These are phyloP conservation scores for Barypeithes pellucidus DNA, from an alignment of 2,888 invertebrate species.

Conservation along the genomic window DNA sequence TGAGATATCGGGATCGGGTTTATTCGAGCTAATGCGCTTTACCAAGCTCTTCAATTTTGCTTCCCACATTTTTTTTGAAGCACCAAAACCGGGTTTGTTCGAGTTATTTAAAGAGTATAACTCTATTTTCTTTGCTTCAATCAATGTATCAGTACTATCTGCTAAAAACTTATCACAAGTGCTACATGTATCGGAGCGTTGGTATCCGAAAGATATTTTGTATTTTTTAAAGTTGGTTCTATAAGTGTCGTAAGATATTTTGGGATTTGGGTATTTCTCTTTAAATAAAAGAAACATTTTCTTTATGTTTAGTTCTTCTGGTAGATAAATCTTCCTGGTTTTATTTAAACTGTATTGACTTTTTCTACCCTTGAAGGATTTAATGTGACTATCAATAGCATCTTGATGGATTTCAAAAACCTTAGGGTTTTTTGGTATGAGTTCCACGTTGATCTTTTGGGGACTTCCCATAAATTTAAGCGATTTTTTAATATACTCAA, in stretches of 20 bases:
- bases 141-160: conserved; percentile 17
- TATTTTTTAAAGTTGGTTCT: conserved; percentile 12
- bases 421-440: not conserved
- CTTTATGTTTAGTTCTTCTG: conserved; percentile 33
- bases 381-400: conserved; percentile 19
- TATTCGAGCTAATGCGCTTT: too few species aligned
- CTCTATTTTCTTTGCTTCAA: conserved; percentile 4
- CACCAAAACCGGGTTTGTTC: too few species aligned
- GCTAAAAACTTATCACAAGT: conserved; percentile 25
- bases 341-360: conserved; percentile 20
- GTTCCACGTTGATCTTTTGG: not conserved
- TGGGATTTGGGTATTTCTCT: conserved; percentile 12
- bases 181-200: conserved; percentile 17
- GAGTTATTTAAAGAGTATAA: conserved; percentile 4
- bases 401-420: too few species aligned
- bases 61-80: too few species aligned
- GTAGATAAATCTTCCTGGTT: conserved; percentile 1
- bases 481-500: conserved; percentile 25
- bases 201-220: conserved; percentile 27
- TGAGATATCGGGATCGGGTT: too few species aligned
- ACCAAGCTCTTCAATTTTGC: too few species aligned
- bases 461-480: conserved; percentile 18
- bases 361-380: conserved; percentile 25
- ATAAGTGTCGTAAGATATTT: conserved; percentile 15
- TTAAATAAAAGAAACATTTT: conserved; percentile 30